Evolutionary conservation across 2,797 vertebrate genomes (phyloP).

Genomic region (Rhincodon typus): DNA sequence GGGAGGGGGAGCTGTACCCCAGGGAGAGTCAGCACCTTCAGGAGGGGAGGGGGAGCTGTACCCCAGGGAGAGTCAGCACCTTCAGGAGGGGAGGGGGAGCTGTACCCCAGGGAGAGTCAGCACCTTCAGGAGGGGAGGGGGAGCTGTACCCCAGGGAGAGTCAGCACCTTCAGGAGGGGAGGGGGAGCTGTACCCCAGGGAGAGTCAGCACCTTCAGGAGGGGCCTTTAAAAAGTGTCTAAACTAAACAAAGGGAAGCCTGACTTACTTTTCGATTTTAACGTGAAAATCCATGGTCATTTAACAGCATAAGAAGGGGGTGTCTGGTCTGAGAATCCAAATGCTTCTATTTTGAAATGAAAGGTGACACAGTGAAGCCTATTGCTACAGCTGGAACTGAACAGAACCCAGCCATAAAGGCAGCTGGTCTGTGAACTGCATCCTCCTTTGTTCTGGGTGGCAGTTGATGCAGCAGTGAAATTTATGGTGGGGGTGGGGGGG

Average conservation of each 20-base stretch:
- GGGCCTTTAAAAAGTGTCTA: not conserved
- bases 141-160: too few species aligned
- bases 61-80: not conserved
- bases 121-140: not conserved
- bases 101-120: slow-evolving; percentile 3
- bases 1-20: too few species aligned
- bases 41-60: not conserved
- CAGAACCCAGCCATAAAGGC: not conserved
- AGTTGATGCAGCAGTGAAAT: not conserved
- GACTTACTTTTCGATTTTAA: not conserved
- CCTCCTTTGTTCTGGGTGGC: not conserved
- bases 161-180: too few species aligned
- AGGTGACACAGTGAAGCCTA: not conserved
- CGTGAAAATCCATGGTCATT: not conserved
- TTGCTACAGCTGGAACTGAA: not conserved
- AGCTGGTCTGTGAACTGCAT: not conserved
- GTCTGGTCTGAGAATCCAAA: too few species aligned
- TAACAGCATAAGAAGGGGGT: not conserved
- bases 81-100: too few species aligned
- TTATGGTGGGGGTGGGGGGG: not conserved
- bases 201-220: not conserved
- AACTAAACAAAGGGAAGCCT: not conserved
- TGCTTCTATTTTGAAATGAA: slow-evolving; percentile 30
- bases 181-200: not conserved
- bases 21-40: too few species aligned